Evolutionary conservation across 2,113 vertebrate genomes (phyloP), one percentile per base, ranked within the genome.

Genomic region (Elephas maximus): DNA sequence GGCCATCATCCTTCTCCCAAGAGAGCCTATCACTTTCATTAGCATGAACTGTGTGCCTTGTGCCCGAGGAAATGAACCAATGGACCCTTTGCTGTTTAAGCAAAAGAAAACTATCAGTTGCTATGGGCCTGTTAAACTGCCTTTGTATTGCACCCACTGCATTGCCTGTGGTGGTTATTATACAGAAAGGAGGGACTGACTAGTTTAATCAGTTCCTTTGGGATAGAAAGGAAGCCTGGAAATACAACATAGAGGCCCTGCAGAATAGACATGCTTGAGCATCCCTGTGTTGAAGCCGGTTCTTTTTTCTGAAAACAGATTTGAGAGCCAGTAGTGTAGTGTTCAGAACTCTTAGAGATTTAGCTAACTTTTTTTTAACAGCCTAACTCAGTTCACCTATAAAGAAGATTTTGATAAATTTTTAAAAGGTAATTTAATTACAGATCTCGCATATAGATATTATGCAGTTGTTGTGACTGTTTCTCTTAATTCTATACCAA

Each of bases 31-130:
- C 73, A 18, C 23, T 80, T 94, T 95, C 60, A 41, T 91, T 85
- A 88, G 67, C 10, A 12, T 37, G 74, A 73, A 60, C 71, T 51
- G 44, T 71, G 90, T 77, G 48, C 53, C 73, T 51, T 45, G 6
- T 51, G 33, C 80, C 57, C 93, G 67, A 74, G 76, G 84, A 90
- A 65, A 51, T 20, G 88, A 87, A 88, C 57, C 90, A 81, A 2
- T 88, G 60, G 60, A 60, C 65, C 24, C n/a, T 93, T 86, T 74
- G 80, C 71, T 95, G 4, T 93, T 80, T 67, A 81, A 71, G 62
- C n/a, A 62, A 41, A 96, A 96, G 91, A 90, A 90, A 85, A 60
- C 41, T 24, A 60, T 83, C 76, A 78, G 30, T 97, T 87, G 84
- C 76, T 71, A 20, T 41, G 51, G 51, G 8, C 26, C 79, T 86